A percentile compares a stretch with the other conserved stretches of the same genome.
phyloP scores from a whole-genome alignment of 2,113 vertebrate species.

The Plotosus lineatus region DNA sequence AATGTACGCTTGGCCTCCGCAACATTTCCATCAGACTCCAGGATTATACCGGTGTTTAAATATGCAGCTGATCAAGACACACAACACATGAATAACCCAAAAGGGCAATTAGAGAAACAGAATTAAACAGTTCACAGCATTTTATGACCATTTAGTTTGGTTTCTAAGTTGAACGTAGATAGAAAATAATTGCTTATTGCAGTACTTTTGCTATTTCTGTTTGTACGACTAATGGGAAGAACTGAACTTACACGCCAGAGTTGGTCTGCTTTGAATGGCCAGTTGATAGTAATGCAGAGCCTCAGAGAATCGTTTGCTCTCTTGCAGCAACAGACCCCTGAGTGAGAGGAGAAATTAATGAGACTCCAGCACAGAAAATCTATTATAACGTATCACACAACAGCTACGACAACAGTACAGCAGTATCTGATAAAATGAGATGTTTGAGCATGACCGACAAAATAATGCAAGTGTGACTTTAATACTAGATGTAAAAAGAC shows the following conservation, averaged over 20 bases:
- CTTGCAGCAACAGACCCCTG: conserved; percentile 95
- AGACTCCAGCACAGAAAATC: neutral
- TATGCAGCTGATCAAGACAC: conserved; percentile 82
- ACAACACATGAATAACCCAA: neutral
- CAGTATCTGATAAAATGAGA: too few species aligned
- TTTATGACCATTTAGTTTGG: neutral
- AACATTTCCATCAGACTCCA: conserved; percentile 91
- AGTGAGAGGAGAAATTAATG: conserved; percentile 33
- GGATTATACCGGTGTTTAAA: conserved; percentile 97
- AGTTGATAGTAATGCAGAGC: conserved; percentile 96
- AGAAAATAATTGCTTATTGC: neutral
- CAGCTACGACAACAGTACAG: neutral
- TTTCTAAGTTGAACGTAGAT: neutral
- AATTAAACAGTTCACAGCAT: conserved; percentile 57
- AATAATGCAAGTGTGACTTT: too few species aligned
- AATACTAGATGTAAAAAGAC: too few species aligned
- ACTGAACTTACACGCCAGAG: conserved; percentile 94
- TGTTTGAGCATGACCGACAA: too few species aligned
- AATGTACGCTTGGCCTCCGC: conserved; percentile 93
- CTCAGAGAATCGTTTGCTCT: conserved; percentile 93
- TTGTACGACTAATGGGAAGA: neutral
- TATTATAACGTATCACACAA: neutral
- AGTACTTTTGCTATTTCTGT: neutral
- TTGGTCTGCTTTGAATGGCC: conserved; percentile 95
- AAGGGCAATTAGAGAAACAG: neutral